A percentile compares a stretch with the other conserved stretches of the same genome.
These are phyloP conservation scores for Monarcha castaneiventris DNA, from an alignment of 2,113 vertebrate genomes.

Conservation along the genomic window DNA sequence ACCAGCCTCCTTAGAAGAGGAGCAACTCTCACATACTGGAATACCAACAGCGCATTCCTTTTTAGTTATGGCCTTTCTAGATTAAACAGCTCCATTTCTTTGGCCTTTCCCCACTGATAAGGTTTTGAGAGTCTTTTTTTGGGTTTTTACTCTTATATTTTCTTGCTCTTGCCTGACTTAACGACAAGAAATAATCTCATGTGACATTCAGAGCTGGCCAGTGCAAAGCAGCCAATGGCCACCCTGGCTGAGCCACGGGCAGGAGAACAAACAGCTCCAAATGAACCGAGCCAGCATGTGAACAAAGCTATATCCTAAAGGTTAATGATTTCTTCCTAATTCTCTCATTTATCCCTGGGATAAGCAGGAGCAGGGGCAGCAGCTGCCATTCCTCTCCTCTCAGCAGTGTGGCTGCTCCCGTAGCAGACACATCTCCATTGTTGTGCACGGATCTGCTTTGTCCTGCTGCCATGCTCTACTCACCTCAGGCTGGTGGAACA, in stretches of 20 bases:
- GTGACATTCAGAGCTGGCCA: not conserved
- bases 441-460: fast-evolving
- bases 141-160: not conserved
- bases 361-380: not conserved
- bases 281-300: not conserved
- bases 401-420: not conserved
- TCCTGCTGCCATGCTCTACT: not conserved
- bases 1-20: not conserved
- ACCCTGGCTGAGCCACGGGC: not conserved
- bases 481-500: not conserved
- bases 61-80: not conserved
- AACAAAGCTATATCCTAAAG: not conserved
- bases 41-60: not conserved
- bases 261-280: not conserved
- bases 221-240: not conserved
- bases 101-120: not conserved
- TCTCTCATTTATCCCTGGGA: not conserved
- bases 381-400: not conserved
- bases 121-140: not conserved
- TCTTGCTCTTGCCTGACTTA: not conserved
- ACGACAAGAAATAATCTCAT: not conserved
- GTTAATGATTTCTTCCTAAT: not conserved
- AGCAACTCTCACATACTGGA: not conserved
- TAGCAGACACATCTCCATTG: not conserved
- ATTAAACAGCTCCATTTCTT: not conserved